These are phyloP conservation scores for Chaunax sp. DNA, from an alignment of 2,797 vertebrate species.

Conservation along the genomic window DNA sequence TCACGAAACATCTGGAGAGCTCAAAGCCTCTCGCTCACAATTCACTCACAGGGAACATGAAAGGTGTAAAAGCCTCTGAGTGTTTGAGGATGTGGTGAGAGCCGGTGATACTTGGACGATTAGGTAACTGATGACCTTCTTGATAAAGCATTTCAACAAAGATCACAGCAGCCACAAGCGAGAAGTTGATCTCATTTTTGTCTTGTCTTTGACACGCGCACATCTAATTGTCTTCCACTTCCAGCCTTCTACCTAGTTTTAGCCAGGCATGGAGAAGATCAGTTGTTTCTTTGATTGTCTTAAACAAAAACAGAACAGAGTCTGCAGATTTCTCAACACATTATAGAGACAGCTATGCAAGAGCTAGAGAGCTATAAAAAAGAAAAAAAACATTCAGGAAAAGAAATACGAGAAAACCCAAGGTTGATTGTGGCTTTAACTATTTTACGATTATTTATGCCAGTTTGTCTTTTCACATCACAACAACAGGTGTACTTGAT, in stretches of 20 bases:
- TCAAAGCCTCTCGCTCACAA: conserved; percentile 24
- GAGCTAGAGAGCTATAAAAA: neutral
- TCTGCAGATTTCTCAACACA: neutral
- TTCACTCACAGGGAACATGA: conserved; percentile 43
- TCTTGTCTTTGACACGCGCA: neutral
- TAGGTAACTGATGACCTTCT: conserved; percentile 11
- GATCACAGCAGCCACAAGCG: conserved; percentile 59
- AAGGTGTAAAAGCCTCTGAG: conserved; percentile 48
- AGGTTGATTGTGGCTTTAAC: neutral
- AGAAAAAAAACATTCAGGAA: neutral
- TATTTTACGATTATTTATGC: too few relatives aligned
- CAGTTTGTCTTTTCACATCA: neutral
- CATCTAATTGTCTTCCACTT: neutral
- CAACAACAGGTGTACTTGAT: conserved; percentile 11
- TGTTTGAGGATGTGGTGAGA: conserved; percentile 58
- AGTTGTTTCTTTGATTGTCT: neutral
- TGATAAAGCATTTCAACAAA: conserved; percentile 58
- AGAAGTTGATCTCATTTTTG: conserved; percentile 11
- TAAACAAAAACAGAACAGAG: neutral
- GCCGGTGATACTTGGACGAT: conserved; percentile 31
- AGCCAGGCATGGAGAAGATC: conserved; percentile 15
- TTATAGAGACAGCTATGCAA: neutral
- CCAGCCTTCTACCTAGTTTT: neutral
- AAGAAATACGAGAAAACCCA: neutral
- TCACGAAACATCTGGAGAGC: conserved; percentile 30